Percentiles rank a stretch among this genome's conserved stretches.
Evolutionary conservation across 1,140 invertebrate genomes (phyloP).

Genomic region (Onthophagus taurus): DNA sequence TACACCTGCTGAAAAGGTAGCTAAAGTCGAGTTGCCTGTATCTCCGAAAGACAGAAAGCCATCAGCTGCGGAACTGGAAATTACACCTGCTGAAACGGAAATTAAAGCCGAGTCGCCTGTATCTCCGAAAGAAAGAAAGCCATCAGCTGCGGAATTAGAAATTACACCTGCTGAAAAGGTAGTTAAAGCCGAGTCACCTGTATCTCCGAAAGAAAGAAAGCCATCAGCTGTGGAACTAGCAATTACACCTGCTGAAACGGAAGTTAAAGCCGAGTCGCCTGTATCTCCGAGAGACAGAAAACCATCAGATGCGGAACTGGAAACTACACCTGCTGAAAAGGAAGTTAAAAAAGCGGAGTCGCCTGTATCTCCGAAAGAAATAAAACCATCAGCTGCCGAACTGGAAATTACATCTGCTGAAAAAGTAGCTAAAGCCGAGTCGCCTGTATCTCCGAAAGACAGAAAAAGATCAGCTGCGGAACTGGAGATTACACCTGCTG

Average conservation of each 20-base stretch:
- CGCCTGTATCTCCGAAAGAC: neutral
- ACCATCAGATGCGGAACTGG: too few species aligned
- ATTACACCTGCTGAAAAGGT: neutral
- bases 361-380: too few species aligned
- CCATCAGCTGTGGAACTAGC: neutral
- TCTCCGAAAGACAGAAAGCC: neutral
- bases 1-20: conserved; percentile 3
- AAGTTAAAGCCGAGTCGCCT: neutral
- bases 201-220: neutral
- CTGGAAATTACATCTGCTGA: neutral
- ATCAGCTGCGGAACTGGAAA: neutral
- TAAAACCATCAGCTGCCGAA: neutral
- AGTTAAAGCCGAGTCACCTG: neutral
- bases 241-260: neutral
- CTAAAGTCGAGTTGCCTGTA: neutral
- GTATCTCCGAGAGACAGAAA: neutral
- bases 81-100: neutral
- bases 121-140: neutral
- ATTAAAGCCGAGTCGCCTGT: neutral
- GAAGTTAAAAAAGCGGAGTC: too few species aligned
- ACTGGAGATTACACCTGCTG: neutral
- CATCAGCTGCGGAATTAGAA: neutral
- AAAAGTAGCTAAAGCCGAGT: neutral
- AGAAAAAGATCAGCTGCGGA: conserved; percentile 2
- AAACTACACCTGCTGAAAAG: neutral